These are phyloP conservation scores for Cebus imitator DNA, from an alignment of 2,113 vertebrate species.

Conservation along the genomic window DNA sequence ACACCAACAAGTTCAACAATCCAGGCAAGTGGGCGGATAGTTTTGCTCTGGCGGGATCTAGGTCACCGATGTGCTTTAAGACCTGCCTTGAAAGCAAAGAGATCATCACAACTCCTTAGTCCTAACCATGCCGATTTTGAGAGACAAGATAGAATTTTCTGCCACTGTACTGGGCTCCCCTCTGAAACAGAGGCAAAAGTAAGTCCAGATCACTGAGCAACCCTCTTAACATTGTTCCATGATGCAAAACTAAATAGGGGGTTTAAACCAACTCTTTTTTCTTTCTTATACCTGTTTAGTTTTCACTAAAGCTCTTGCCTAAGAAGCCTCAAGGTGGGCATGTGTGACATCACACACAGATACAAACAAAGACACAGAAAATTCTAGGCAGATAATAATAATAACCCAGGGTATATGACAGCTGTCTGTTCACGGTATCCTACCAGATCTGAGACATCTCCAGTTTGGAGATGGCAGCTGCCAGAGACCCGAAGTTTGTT, in stretches of 20 bases:
- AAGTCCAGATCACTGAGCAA: background rate
- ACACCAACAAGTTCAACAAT: background rate
- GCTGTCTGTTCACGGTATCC: background rate
- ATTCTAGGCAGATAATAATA: background rate
- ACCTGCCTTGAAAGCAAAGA: background rate
- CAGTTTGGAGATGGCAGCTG: background rate
- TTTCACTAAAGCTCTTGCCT: background rate
- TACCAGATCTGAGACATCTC: background rate
- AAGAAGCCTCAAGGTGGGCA: background rate
- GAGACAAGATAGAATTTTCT: background rate
- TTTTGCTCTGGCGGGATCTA: constrained; percentile 1
- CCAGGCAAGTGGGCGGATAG: background rate
- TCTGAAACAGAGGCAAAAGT: background rate
- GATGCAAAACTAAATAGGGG: background rate
- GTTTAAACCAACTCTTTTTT: background rate
- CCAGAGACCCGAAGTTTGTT: background rate
- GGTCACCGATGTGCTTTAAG: background rate
- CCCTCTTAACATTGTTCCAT: background rate
- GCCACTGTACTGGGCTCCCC: background rate
- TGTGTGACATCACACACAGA: background rate
- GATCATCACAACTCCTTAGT: background rate
- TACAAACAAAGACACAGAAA: background rate
- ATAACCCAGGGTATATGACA: background rate
- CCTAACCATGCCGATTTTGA: fast-evolving
- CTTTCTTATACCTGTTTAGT: background rate